These are phyloP conservation scores for Tupaia tana DNA, from an alignment of 2,113 vertebrate species.

Conservation along the genomic window DNA sequence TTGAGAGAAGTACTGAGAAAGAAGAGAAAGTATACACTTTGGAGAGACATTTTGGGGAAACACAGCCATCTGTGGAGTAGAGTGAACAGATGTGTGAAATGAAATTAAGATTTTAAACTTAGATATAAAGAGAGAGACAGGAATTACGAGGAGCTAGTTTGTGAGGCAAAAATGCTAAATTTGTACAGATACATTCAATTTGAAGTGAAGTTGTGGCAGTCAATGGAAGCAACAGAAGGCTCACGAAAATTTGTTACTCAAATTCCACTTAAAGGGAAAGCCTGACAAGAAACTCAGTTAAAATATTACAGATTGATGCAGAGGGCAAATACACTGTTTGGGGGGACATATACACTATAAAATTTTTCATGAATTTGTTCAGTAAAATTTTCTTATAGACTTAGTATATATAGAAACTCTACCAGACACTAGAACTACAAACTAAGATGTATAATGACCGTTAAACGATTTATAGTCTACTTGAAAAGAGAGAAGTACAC, in stretches of 20 bases:
- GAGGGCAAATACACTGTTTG: neutral
- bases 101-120: neutral
- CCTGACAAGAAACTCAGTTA: neutral
- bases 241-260: neutral
- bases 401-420: neutral
- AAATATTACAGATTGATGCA: neutral
- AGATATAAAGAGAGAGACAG: neutral
- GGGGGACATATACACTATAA: neutral
- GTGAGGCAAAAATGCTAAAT: neutral
- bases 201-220: neutral
- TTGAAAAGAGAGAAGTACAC: neutral
- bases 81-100: neutral
- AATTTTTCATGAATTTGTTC: slow-evolving; percentile 1
- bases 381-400: neutral
- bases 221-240: neutral
- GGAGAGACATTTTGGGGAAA: neutral
- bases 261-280: neutral
- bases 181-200: neutral
- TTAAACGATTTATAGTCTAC: neutral
- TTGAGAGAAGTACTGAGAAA: neutral
- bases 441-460: neutral
- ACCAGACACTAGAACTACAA: neutral
- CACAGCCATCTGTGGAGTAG: neutral
- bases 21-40: neutral
- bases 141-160: neutral